Evolutionary conservation across 2,888 invertebrate genomes (phyloP).

Genomic region (Carpatolechia fugitivella): DNA sequence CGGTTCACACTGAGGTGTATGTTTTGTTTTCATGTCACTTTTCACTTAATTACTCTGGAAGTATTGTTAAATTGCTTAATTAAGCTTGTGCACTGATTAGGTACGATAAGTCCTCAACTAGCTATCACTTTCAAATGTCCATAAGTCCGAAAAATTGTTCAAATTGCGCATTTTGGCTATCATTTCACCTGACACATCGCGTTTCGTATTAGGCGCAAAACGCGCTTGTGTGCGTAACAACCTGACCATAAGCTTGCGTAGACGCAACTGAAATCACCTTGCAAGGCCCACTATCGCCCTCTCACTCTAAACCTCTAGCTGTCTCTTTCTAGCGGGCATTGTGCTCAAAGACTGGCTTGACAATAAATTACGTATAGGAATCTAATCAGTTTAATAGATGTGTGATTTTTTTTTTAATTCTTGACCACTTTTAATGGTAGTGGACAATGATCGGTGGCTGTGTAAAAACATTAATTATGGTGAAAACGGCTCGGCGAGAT

Average conservation of each 20-base stretch:
- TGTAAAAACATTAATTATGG: constrained; percentile 29
- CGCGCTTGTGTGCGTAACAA: constrained; percentile 64
- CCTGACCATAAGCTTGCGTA: constrained; percentile 72
- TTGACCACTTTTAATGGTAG: constrained; percentile 48
- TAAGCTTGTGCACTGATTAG: not conserved
- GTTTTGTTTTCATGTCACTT: constrained; percentile 9
- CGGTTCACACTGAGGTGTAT: constrained; percentile 1
- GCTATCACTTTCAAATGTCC: not conserved
- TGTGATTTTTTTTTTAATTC: constrained; percentile 67
- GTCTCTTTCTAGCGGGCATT: constrained; percentile 72
- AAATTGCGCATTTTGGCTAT: constrained; percentile 27
- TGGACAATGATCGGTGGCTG: constrained; percentile 22
- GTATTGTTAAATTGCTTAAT: not conserved
- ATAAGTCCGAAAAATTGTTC: not conserved
- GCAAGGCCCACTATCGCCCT: constrained; percentile 74
- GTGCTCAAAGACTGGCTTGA: constrained; percentile 66
- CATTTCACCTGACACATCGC: constrained; percentile 56
- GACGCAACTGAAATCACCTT: constrained; percentile 79
- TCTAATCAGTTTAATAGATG: constrained; percentile 78
- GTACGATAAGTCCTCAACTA: not conserved
- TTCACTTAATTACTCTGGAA: not conserved
- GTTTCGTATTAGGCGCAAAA: constrained; percentile 38
- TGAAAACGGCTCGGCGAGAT: constrained; percentile 21
- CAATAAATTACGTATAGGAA: constrained; percentile 78
- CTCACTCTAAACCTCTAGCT: constrained; percentile 54